Evolutionary conservation across 2,113 vertebrate genomes (phyloP), one percentile per base, ranked within the genome.

Genomic region (Scartelaos histophorus): DNA sequence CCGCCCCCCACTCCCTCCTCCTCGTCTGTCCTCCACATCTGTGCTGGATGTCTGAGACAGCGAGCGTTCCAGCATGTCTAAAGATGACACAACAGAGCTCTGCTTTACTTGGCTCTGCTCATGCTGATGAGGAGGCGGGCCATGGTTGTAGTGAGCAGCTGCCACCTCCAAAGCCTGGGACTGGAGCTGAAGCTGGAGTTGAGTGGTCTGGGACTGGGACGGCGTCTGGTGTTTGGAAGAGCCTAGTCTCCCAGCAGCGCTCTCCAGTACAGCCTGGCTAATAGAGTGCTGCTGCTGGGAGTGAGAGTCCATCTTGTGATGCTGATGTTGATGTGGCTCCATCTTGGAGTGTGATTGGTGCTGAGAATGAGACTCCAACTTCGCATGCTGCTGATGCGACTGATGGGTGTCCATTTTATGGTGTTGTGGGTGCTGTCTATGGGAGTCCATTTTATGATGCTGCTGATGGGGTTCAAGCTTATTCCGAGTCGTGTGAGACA

Each of bases 401-500:
- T 80, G 80, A 65, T 85, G 87, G 34, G 84, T 78, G 67, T 90
- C 89, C 87, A 90, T 87, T 70, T 88, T 90, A 58, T 85, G 87
- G 29, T 90, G 89, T 35, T 83, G 85, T 64, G 81, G 85, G 47
- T 86, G 83, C 38, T 83, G 86, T 62, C 73, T 81, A 22, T 86
- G 84, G 2, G 87, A 70, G 35, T 88, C 87, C 80, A 89, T 83
- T 71, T 89, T 89, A 75, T 87, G 88, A 67, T 89, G 88, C 49
- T 85, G 85, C 5, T 77, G 80, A 78, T 91, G 90, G 7, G 90
- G 73, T 17, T 95, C 95, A 67, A 95, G 87, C 0, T 95, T 95
- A 15, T 94, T 92, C 1, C 93, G 85, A 1, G 96, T 95, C 5
- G 96, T 95, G 34, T 97, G 96, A n/a, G 95, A 96, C 38, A 97